phyloP scores from a whole-genome alignment of 2,113 vertebrate species.

The Chaetodon trifascialis region DNA sequence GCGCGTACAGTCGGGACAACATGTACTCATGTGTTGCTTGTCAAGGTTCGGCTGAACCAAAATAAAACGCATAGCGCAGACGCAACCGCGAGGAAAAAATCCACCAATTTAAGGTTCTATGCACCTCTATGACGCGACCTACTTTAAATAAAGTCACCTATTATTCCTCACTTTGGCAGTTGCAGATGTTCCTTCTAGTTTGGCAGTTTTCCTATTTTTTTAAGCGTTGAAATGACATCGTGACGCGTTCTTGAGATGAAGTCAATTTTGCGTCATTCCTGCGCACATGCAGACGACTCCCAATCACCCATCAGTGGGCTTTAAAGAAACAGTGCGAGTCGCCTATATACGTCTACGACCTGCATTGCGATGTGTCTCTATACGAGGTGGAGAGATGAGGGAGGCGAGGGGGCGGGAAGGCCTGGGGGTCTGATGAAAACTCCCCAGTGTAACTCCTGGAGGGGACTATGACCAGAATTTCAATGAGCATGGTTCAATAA shows the following conservation, averaged over 20 bases:
- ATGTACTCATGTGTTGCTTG: neutral
- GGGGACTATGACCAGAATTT: conserved; percentile 56
- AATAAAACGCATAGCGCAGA: neutral
- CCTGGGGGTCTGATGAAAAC: conserved; percentile 66
- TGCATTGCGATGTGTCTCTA: conserved; percentile 78
- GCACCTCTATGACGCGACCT: neutral
- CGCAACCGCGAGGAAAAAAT: neutral
- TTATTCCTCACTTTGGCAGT: conserved; percentile 18
- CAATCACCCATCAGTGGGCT: conserved; percentile 72
- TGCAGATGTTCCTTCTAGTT: conserved; percentile 1
- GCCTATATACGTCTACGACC: conserved; percentile 58
- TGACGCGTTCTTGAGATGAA: conserved; percentile 84
- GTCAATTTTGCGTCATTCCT: conserved; percentile 87
- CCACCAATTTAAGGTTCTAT: neutral
- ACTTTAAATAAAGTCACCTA: conserved; percentile 35
- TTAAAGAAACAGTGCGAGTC: conserved; percentile 81
- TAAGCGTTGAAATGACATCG: conserved; percentile 75
- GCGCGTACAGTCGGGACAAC: neutral
- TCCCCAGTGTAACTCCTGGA: conserved; percentile 71
- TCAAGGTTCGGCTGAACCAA: neutral
- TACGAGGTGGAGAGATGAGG: conserved; percentile 35
- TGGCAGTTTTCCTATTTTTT: conserved; percentile 1
- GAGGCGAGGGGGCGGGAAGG: conserved; percentile 51
- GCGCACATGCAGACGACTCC: conserved; percentile 84
- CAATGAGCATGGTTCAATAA: conserved; percentile 47